Base-by-base conservation (phyloP, 2,113 vertebrate genomes). In the Polypterus bichir region DNA sequence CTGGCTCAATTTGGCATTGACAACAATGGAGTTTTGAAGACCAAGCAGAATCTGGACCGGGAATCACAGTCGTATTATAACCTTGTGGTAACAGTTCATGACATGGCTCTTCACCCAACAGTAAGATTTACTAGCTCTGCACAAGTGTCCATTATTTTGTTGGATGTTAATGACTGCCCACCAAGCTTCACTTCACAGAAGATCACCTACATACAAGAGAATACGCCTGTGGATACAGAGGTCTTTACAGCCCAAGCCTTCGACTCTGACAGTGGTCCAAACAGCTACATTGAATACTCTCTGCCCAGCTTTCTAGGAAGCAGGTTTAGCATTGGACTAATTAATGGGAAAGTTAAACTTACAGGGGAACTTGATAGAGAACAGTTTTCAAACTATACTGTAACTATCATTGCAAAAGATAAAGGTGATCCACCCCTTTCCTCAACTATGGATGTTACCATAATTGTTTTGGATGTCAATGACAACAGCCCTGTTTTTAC, bases 61-160 rank as follows among this genome's bases (percentile, higher is more conserved):
- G 96, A 99, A 59, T 86, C 76, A 5, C 95, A 97, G 54, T 97
- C 96, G 8, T 99, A 97, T 81, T 99, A 97, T 77, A 97, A 91
- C 79, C 84, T 99, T 0, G 79, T 92, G 0, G 71, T 97, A 69
- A 89, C 91, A 2, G 93, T 86, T 7, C 89, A 97, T 0, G 95
- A 98, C 73, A 77, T 92, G 80, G 84, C 94, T 0, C 74, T 68
- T 1, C 69, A 71, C 1, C 88, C 83, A 0, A 70, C 77, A 54
- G 61, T 77, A 64, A 83, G 92, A 64, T 91, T 86, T 76, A 97
- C 93, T 8, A 93, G 92, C 82, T 90, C 89, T 0, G 81, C 92
- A 2, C 95, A 96, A 55, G 90, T 99, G n/a, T 97, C 94, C 0
- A 81, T 99, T 62, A 97, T 98, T 47, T 77, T 99, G 27, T 73